Conservation (phyloP, 2,113 vertebrate genomes). For the Tympanuchus pallidicinctus region DNA sequence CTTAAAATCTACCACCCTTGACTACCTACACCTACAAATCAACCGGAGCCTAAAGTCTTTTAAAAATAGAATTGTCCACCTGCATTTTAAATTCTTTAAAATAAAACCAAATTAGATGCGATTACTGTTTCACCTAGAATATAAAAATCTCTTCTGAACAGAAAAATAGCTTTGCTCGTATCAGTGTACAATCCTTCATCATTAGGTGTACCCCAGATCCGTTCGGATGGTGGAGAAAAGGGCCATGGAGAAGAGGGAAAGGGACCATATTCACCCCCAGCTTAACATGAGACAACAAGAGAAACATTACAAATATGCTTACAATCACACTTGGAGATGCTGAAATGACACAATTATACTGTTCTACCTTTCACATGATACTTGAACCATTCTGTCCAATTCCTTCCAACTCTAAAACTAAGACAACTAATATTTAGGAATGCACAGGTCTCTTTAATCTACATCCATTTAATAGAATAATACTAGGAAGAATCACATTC, state of each 20-base stretch:
- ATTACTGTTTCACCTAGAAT: background rate
- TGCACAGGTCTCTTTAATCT: background rate
- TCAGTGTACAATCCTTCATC: background rate
- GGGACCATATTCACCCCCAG: background rate
- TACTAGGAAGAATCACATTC: background rate
- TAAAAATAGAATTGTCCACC: background rate
- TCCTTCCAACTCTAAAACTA: background rate
- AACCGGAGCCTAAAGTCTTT: background rate
- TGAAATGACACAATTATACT: background rate
- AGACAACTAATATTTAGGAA: background rate
- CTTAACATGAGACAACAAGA: background rate
- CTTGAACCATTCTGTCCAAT: background rate
- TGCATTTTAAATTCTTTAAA: background rate
- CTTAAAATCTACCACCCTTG: accelerated
- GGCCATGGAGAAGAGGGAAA: background rate
- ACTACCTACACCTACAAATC: background rate
- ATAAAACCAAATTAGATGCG: background rate
- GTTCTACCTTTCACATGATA: background rate
- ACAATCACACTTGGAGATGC: background rate
- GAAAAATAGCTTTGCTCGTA: background rate
- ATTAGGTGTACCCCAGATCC: background rate
- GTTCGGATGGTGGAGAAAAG: accelerated
- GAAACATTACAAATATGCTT: background rate
- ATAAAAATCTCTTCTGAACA: background rate
- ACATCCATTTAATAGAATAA: background rate